These are phyloP conservation scores for Phrynocephalus forsythii DNA, from an alignment of 2,797 vertebrate genomes.

Conservation along the genomic window DNA sequence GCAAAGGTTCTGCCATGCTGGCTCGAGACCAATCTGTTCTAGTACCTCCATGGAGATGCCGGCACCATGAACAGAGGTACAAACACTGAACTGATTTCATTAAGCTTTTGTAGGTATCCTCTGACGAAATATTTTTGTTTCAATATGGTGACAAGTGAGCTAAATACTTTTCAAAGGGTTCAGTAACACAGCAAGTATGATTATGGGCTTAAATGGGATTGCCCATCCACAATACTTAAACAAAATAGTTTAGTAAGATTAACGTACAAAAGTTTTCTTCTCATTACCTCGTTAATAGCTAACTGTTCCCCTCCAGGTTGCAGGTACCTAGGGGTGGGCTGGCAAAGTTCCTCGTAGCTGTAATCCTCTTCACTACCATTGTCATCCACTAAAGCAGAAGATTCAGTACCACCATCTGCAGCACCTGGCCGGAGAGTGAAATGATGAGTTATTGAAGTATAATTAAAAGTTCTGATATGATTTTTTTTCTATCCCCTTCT, in stretches of 20 bases:
- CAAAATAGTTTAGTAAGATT: rapidly evolving
- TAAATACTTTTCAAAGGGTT: not conserved
- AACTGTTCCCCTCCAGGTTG: conserved; percentile 92
- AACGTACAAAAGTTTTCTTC: not conserved
- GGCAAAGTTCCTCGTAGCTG: conserved; percentile 92
- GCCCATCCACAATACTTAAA: not conserved
- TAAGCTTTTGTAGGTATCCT: not conserved
- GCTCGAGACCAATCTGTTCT: conserved; percentile 7
- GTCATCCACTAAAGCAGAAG: conserved; percentile 86
- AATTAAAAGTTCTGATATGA: conserved; percentile 28
- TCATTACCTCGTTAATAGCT: conserved; percentile 90
- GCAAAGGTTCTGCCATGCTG: conserved; percentile 6
- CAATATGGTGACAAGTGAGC: not conserved
- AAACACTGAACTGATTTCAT: not conserved
- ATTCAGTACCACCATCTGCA: conserved; percentile 85
- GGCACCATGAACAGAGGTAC: not conserved
- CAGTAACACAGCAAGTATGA: not conserved
- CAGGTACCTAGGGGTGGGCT: conserved; percentile 88
- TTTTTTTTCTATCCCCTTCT: not conserved
- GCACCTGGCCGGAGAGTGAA: conserved; percentile 66
- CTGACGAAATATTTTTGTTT: no score
- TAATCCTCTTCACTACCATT: conserved; percentile 96
- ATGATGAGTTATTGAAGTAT: conserved; percentile 46
- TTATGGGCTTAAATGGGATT: not conserved
- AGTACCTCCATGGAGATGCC: not conserved